phyloP scores from a whole-genome alignment of 92 coral and sea anemone species.

The Porites lobata region DNA sequence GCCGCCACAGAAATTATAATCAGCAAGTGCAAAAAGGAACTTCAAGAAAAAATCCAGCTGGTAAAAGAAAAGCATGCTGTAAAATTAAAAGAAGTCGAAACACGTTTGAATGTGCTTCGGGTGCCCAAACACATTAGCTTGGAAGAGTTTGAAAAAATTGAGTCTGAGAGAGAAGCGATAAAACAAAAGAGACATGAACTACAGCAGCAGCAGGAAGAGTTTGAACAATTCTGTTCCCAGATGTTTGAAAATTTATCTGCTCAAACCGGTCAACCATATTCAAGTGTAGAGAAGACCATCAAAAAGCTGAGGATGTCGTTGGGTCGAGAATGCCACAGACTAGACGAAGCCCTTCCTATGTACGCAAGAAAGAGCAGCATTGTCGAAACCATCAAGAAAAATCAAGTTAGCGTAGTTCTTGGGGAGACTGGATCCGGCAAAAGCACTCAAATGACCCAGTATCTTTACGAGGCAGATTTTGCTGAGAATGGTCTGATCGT shows the following conservation, averaged over 20 bases:
- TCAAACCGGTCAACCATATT: not conserved
- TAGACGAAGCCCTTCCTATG: constrained; percentile 84
- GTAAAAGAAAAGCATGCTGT: constrained; percentile 16
- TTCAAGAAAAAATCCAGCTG: constrained; percentile 12
- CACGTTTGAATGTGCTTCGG: constrained; percentile 10
- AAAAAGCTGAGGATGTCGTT: constrained; percentile 53
- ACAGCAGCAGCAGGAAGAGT: constrained; percentile 32
- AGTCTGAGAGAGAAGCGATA: constrained; percentile 55
- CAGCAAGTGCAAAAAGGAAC: constrained; percentile 32
- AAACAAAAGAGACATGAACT: constrained; percentile 71
- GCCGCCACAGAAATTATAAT: constrained; percentile 1
- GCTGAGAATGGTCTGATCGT: constrained; percentile 71
- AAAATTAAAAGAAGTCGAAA: constrained; percentile 24
- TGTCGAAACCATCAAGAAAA: constrained; percentile 56
- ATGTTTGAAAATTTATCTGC: not conserved
- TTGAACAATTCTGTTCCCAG: not conserved
- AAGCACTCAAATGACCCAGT: constrained; percentile 95
- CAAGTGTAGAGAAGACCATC: constrained; percentile 14
- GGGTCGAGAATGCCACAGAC: constrained; percentile 75
- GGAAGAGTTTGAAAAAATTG: constrained; percentile 51
- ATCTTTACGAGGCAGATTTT: constrained; percentile 84
- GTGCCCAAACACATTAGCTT: constrained; percentile 42
- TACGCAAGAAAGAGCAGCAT: constrained; percentile 84
- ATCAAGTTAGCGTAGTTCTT: constrained; percentile 84
- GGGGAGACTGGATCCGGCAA: constrained; percentile 99